Evolutionary conservation across 2,888 invertebrate species (phyloP).

Genomic region (Hirtodrosophila trivittata): DNA sequence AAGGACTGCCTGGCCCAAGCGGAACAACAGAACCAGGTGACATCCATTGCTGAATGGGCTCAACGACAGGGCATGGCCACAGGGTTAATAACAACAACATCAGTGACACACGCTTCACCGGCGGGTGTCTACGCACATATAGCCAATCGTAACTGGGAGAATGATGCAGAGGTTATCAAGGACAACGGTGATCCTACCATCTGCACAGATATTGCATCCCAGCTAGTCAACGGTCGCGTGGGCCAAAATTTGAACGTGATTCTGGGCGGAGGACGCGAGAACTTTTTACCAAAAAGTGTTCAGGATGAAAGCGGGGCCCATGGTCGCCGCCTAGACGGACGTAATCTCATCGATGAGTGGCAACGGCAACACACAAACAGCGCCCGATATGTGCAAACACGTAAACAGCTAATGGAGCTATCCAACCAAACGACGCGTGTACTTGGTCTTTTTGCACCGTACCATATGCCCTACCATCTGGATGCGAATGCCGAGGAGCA

Average conservation of each 20-base stretch:
- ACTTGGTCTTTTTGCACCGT: constrained; percentile 88
- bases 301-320: constrained; percentile 85
- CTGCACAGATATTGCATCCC: constrained; percentile 90
- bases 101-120: constrained; percentile 92
- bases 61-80: constrained; percentile 87
- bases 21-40: constrained; percentile 86
- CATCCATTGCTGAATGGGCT: constrained; percentile 89
- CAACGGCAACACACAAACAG: constrained; percentile 82
- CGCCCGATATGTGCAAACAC: constrained; percentile 87
- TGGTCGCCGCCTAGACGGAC: constrained; percentile 86
- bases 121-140: constrained; percentile 90
- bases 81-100: constrained; percentile 90
- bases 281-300: constrained; percentile 86
- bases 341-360: constrained; percentile 89
- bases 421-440: constrained; percentile 86
- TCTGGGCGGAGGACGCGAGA: constrained; percentile 90
- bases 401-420: constrained; percentile 86
- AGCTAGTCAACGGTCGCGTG: constrained; percentile 87
- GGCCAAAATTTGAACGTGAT: constrained; percentile 90
- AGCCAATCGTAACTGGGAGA: constrained; percentile 90
- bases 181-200: constrained; percentile 84
- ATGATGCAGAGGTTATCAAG: constrained; percentile 86
- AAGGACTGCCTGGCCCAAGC: constrained; percentile 88
- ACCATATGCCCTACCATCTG: constrained; percentile 90
- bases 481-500: constrained; percentile 86